Evolutionary conservation across 2,888 invertebrate genomes (phyloP), one percentile per base, ranked within the genome.

Genomic region (Spodoptera exigua): DNA sequence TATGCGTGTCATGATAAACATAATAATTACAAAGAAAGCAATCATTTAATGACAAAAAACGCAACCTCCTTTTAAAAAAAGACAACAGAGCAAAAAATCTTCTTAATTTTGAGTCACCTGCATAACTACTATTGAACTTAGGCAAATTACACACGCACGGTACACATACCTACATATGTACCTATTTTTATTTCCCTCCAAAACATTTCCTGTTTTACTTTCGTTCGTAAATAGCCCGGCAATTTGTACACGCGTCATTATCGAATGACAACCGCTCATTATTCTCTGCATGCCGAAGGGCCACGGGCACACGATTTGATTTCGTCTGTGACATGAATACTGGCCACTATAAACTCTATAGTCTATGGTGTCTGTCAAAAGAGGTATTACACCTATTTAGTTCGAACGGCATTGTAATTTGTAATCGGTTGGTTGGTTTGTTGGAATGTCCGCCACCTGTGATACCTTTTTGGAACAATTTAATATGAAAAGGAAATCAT

Each of bases 241-340:
- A 83, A 83, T 84, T 83, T 79, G 79, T 76, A 74, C 68, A 76
- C 76, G 70, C 78, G 79, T 80, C 74, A 73, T 81, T 79, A 80
- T 58, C 49, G 70, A 80, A 77, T 79, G 83, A 84, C 83, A 84
- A 83, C 82, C 81, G 61, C 77, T 81, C 79, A 84, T 84, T 84
- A 84, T 77, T 64, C 58, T 43, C 65, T 60, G 66, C 71, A 76
- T 71, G 79, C 76, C 73, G 37, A 57, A 69, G 61, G 70, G 67
- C 75, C 36, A 21, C 43, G 46, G 54, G 54, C 47, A 43, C n/a
- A 56, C 66, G 55, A 57, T 66, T 71, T 71, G 62, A 67, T 59
- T 67, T 62, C 18, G 53, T 44, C 17, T 65, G 54, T 66, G 66
- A 55, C 61, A 71, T 66, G 67, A 71, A 70, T 71, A 70, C 70